A percentile compares a stretch with the other conserved stretches of the same genome.
phyloP scores from a whole-genome alignment of 2,113 vertebrate species.

The Eptesicus fuscus region DNA sequence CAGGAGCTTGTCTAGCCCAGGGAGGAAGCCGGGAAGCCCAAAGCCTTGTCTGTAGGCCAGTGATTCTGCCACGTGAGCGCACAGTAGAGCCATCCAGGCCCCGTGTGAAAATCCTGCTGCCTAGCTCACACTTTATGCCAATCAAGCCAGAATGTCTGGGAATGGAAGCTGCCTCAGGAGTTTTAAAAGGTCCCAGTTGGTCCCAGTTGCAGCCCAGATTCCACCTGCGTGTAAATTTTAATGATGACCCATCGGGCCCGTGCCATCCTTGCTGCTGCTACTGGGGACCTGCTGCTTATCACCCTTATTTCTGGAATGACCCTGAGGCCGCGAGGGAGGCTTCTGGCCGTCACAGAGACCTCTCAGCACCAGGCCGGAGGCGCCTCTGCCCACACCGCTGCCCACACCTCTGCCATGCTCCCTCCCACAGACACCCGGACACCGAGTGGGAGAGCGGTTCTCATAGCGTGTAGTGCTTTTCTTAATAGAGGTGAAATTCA shows the following conservation, averaged over 20 bases:
- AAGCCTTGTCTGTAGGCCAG: background rate
- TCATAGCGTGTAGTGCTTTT: background rate
- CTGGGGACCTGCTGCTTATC: background rate
- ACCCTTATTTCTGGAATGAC: background rate
- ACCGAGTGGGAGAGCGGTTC: background rate
- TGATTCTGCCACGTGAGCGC: background rate
- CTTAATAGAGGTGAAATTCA: background rate
- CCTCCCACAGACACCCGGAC: background rate
- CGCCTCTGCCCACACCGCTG: background rate
- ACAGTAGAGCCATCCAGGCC: background rate
- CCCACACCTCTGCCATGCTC: background rate
- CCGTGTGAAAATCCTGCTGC: background rate
- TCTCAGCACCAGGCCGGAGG: background rate
- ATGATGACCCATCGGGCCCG: background rate
- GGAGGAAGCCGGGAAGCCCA: background rate
- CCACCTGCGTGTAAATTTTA: background rate
- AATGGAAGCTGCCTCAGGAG: no score
- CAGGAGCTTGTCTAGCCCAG: background rate
- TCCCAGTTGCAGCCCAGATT: no score
- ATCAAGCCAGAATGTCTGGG: background rate
- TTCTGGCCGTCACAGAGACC: background rate
- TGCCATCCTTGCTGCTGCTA: background rate
- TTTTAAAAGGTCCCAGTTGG: background rate
- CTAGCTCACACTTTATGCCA: background rate
- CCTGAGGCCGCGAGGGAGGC: no score